Evolutionary conservation across 2,113 vertebrate species (phyloP).

Genomic region (Eptatretus burgeri): DNA sequence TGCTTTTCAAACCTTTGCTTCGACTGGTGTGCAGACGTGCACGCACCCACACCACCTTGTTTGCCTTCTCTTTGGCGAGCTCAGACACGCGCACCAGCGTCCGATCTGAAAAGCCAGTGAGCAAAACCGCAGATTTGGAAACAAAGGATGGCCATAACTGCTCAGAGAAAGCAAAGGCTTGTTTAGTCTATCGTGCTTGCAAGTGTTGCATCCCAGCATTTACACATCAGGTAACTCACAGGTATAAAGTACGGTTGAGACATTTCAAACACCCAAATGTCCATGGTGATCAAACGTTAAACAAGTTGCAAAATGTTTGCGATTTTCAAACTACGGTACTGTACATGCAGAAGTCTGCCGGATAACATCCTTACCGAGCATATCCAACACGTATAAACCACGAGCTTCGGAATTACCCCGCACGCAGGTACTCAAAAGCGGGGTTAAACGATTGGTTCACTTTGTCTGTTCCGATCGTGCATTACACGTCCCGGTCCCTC

Average conservation of each 20-base stretch:
- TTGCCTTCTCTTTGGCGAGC: conserved; percentile 38
- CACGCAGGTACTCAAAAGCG: too few species aligned
- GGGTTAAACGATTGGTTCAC: too few species aligned
- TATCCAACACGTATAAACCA: too few species aligned
- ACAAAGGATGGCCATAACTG: neutral
- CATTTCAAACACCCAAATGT: neutral
- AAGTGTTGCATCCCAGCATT: neutral
- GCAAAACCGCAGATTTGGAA: conserved; percentile 4
- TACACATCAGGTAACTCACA: neutral
- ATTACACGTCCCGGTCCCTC: too few species aligned
- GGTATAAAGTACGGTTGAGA: neutral
- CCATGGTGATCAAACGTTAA: neutral
- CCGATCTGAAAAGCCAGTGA: conserved; percentile 24
- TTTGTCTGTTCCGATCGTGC: too few species aligned
- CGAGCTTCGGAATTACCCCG: too few species aligned
- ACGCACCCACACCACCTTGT: conserved; percentile 66
- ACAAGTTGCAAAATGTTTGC: too few species aligned
- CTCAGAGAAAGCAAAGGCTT: neutral
- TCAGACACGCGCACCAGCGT: conserved; percentile 42
- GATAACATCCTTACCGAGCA: too few species aligned
- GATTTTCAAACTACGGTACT: too few species aligned
- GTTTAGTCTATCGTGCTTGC: neutral
- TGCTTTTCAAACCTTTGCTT: conserved; percentile 61
- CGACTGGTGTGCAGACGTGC: conserved; percentile 83
- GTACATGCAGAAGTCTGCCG: too few species aligned